Conservation (phyloP, 2,888 invertebrate genomes). For the Odontocerum albicorne region DNA sequence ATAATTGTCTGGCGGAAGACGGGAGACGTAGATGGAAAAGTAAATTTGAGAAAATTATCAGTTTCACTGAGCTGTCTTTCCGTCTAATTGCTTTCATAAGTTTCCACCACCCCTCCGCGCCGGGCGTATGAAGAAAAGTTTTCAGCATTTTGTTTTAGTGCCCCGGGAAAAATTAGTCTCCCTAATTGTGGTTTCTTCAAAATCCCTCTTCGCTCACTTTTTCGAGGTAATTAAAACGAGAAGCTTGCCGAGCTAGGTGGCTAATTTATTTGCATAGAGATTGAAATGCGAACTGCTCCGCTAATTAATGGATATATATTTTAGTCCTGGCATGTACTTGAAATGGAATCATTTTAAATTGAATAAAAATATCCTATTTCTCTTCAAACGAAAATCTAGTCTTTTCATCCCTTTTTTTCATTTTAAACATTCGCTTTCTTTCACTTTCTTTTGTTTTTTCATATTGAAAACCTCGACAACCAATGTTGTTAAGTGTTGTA, state of each 20-base stretch:
- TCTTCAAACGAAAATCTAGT: no score
- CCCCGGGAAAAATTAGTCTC: constrained; percentile 31
- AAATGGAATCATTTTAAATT: constrained; percentile 2
- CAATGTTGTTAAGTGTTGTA: no score
- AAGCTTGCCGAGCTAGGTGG: constrained; percentile 15
- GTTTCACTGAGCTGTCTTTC: constrained; percentile 32
- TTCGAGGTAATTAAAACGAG: constrained; percentile 33
- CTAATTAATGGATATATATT: constrained; percentile 22
- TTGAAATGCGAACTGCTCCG: constrained; percentile 22
- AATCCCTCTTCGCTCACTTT: constrained; percentile 22
- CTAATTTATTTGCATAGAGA: constrained; percentile 29
- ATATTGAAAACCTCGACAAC: no score
- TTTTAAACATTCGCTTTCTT: no score
- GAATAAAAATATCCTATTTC: neutral
- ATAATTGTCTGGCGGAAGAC: constrained; percentile 15
- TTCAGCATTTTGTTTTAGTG: constrained; percentile 30
- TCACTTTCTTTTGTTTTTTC: no score
- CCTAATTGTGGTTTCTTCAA: constrained; percentile 34
- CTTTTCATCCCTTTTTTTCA: no score
- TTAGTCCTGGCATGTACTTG: neutral
- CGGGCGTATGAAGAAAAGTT: constrained; percentile 30
- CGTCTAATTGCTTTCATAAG: constrained; percentile 35
- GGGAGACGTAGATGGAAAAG: constrained; percentile 30
- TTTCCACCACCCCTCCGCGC: constrained; percentile 17
- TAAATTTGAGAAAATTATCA: constrained; percentile 36